phyloP scores from a whole-genome alignment of 2,888 invertebrate species.

The Strigamia crassipes region DNA sequence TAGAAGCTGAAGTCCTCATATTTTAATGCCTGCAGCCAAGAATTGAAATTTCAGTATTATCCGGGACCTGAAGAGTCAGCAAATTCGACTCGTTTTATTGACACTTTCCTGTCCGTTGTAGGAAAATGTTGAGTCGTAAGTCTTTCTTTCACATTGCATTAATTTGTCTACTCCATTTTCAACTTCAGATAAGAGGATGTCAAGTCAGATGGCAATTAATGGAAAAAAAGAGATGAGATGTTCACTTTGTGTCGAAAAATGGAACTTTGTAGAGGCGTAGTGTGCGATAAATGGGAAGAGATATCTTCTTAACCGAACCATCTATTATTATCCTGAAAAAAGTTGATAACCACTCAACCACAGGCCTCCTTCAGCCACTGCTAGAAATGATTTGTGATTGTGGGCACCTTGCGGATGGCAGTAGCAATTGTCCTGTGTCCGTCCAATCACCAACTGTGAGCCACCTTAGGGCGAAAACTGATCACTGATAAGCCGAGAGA shows the following conservation, averaged over 20 bases:
- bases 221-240: neutral
- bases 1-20: neutral
- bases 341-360: constrained; percentile 10
- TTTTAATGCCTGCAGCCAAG: neutral
- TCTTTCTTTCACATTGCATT: neutral
- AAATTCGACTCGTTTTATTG: constrained; percentile 25
- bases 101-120: constrained; percentile 12
- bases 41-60: constrained; percentile 24
- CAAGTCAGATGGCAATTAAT: neutral
- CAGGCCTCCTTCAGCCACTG: neutral
- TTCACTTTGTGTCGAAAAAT: neutral
- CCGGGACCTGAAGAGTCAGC: neutral
- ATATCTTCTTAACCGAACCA: neutral
- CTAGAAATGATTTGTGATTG: constrained; percentile 39
- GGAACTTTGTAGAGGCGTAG: neutral
- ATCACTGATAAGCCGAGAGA: constrained; percentile 32
- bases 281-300: neutral
- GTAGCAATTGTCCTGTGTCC: constrained; percentile 15
- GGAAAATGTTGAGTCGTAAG: neutral
- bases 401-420: constrained; percentile 23
- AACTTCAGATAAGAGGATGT: neutral
- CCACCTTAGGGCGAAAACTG: constrained; percentile 1
- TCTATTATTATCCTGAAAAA: neutral
- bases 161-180: neutral
- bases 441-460: constrained; percentile 14